A percentile compares a stretch with the other conserved stretches of the same genome.
Evolutionary conservation across 2,888 invertebrate species (phyloP).

Genomic region (Lasioglossum figueresi): DNA sequence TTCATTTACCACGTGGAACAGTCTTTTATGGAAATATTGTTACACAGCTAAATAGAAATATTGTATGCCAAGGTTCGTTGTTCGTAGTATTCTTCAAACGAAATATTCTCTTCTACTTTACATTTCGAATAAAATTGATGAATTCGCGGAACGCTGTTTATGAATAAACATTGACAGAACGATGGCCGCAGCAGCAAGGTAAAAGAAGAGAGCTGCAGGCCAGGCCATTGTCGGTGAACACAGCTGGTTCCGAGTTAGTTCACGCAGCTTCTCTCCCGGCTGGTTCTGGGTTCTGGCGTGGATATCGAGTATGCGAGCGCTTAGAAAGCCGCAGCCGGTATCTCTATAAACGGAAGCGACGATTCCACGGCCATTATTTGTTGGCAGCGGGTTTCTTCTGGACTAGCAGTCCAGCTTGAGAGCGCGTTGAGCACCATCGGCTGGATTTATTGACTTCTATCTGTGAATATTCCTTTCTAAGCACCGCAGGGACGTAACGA

Average conservation of each 20-base stretch:
- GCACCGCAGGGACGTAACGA: constrained; percentile 51
- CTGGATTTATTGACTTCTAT: constrained; percentile 66
- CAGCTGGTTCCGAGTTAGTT: constrained; percentile 59
- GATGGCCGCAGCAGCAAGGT: constrained; percentile 15
- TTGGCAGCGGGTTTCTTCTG: constrained; percentile 68
- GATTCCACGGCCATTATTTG: constrained; percentile 73
- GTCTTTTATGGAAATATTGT: too few relatives aligned
- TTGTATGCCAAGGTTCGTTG: too few relatives aligned
- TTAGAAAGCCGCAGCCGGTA: constrained; percentile 69
- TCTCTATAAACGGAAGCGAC: constrained; percentile 75
- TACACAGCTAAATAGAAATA: too few relatives aligned
- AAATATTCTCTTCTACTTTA: too few relatives aligned
- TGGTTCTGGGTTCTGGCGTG: constrained; percentile 59
- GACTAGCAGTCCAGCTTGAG: constrained; percentile 51
- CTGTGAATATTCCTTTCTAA: constrained; percentile 59
- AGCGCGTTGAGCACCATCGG: constrained; percentile 44
- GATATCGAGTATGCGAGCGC: constrained; percentile 58
- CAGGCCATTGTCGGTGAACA: constrained; percentile 60
- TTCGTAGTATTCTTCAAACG: not conserved
- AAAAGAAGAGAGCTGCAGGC: constrained; percentile 55
- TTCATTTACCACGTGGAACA: too few relatives aligned
- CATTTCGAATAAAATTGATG: not conserved
- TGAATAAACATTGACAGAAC: constrained; percentile 38
- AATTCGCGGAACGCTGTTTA: not conserved
- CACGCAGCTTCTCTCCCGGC: constrained; percentile 56